Evolutionary conservation across 2,113 vertebrate species (phyloP).

Genomic region (Malurus melanocephalus): DNA sequence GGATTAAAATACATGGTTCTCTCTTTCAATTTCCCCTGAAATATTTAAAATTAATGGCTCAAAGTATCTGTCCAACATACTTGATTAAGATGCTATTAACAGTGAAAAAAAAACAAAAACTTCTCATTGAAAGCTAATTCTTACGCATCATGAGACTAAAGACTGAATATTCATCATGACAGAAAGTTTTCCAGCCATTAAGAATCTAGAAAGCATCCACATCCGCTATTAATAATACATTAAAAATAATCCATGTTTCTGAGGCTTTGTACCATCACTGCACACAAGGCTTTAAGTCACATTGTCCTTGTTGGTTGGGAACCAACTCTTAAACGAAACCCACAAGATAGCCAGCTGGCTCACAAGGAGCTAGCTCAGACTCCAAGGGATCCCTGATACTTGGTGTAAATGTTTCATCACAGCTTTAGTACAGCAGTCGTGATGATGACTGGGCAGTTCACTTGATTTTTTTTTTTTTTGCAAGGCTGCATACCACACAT

Average conservation of each 20-base stretch:
- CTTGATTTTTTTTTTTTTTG: not conserved
- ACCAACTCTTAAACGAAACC: not conserved
- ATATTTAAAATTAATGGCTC: not conserved
- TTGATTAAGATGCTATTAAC: not conserved
- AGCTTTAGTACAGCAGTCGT: not conserved
- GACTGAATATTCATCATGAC: not conserved
- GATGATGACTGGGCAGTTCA: not conserved
- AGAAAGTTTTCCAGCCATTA: not conserved
- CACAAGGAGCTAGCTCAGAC: not conserved
- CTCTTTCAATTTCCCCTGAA: not conserved
- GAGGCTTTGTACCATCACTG: not conserved
- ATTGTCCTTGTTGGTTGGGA: not conserved
- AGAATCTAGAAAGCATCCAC: not conserved
- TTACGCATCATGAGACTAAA: not conserved
- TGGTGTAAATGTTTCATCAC: not conserved
- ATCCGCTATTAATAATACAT: not conserved
- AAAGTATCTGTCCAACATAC: not conserved
- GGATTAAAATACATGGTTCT: not conserved
- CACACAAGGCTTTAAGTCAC: not conserved
- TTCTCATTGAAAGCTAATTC: not conserved
- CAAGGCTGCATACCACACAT: not conserved
- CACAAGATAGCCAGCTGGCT: not conserved
- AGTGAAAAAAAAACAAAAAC: not conserved
- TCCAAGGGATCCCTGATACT: not conserved
- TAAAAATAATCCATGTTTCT: not conserved